Percentiles rank a stretch among this genome's conserved stretches.
phyloP scores from a whole-genome alignment of 2,113 vertebrate genomes.

The Lamprologus ornatipinnis region DNA sequence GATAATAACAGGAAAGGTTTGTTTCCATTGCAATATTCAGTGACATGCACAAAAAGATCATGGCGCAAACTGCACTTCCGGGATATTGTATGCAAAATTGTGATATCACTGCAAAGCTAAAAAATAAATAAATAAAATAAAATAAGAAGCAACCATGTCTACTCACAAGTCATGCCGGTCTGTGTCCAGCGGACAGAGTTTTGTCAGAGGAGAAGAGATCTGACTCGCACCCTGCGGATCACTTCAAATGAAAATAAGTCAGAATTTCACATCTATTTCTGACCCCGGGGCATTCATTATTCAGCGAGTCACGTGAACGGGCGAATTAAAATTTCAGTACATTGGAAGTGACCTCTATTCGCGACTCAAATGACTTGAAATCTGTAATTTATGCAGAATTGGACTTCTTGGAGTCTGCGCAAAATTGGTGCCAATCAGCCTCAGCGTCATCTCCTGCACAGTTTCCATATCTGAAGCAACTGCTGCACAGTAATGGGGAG shows the following conservation, averaged over 20 bases:
- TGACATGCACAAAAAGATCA: background rate
- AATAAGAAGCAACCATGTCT: background rate
- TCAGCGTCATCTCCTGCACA: slow-evolving; percentile 30
- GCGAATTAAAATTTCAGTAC: slow-evolving; percentile 89
- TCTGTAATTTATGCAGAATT: slow-evolving; percentile 53
- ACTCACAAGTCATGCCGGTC: slow-evolving; percentile 62
- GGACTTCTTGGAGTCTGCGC: slow-evolving; percentile 44
- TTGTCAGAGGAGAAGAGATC: slow-evolving; percentile 65
- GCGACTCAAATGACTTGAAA: slow-evolving; percentile 58
- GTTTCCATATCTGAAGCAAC: background rate
- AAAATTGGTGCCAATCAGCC: slow-evolving; percentile 49
- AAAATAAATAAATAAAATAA: background rate
- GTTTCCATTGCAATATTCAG: background rate
- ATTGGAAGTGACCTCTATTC: slow-evolving; percentile 69
- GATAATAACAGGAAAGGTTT: background rate
- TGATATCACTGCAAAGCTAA: background rate
- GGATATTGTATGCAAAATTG: background rate
- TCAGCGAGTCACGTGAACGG: slow-evolving; percentile 87
- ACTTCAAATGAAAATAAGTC: slow-evolving; percentile 83
- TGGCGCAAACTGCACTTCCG: background rate
- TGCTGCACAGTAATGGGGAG: background rate
- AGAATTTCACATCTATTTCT: slow-evolving; percentile 84
- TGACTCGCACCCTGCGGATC: slow-evolving; percentile 80
- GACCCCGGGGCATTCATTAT: slow-evolving; percentile 88
- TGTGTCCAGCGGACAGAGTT: slow-evolving; percentile 11